Evolutionary conservation across 2,113 vertebrate genomes (phyloP).

Genomic region (Polyodon spathula): DNA sequence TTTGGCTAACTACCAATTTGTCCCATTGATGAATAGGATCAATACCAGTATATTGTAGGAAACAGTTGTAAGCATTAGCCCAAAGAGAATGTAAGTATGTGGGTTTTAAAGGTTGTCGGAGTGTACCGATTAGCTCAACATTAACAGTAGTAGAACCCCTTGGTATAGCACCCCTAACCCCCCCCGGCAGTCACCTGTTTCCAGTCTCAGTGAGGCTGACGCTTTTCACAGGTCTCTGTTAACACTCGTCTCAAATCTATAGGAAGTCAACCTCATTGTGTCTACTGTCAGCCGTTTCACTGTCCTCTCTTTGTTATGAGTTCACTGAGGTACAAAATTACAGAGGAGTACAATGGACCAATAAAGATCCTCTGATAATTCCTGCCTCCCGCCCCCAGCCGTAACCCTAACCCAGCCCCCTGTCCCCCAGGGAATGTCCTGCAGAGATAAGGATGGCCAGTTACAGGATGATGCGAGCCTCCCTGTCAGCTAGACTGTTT

Average conservation of each 20-base stretch:
- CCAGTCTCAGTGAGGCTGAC: background rate
- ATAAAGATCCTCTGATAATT: slow-evolving; percentile 2
- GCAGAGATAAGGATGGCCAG: background rate
- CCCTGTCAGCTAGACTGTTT: too few species aligned
- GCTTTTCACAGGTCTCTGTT: slow-evolving; percentile 12
- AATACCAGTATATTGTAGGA: too few species aligned
- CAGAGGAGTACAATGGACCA: slow-evolving; percentile 6
- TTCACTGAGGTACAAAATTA: background rate
- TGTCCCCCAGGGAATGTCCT: background rate
- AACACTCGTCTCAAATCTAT: background rate
- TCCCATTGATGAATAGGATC: too few species aligned
- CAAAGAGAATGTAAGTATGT: too few species aligned
- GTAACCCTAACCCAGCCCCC: background rate
- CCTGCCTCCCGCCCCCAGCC: background rate
- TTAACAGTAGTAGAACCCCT: too few species aligned
- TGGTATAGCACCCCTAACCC: background rate
- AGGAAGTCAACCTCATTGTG: slow-evolving; percentile 6
- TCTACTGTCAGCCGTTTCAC: background rate
- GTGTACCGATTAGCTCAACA: too few species aligned
- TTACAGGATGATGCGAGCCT: too few species aligned
- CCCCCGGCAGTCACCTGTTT: slow-evolving; percentile 1
- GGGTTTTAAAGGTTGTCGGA: too few species aligned
- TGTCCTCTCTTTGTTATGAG: slow-evolving; percentile 11
- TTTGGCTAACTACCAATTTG: too few species aligned
- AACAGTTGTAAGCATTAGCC: too few species aligned